Evolutionary conservation across 2,113 vertebrate species (phyloP), one percentile per base, ranked within the genome.

Genomic region (Hydrochoerus hydrochaeris): DNA sequence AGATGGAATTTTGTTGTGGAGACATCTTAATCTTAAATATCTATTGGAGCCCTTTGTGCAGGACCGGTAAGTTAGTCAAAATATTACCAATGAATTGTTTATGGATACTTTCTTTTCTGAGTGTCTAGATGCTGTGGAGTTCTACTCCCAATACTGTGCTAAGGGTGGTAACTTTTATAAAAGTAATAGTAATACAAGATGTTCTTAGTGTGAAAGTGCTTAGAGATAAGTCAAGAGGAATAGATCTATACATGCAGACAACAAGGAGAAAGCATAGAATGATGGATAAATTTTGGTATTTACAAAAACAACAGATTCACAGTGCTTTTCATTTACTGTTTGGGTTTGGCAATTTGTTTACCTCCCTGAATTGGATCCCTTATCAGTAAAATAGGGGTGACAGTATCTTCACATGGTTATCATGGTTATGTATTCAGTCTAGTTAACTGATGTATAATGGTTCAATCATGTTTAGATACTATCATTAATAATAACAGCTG

Each of bases 1-100:
- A 96, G 52, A 38, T 87, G 12, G 41, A 65, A 90, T 85, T 83
- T 85, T 83, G 32, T 69, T 77, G 26, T 57, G 62, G 94, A 92
- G 84, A 46, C n/a, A 16, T 89, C 44, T 30, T 46, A 87, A 88
- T 82, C 60, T 46, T 88, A 85, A 52, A 26, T 46, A 20, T 52
- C 52, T 88, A 7, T 60, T 46, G 10, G 49, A 88, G 14, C 8
- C 24, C 35, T 95, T 85, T 67, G 52, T 46, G 7, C 1, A 78
- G 38, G 32, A 26, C 28, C 75, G 88, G n/a, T 65, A 62, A 77
- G 32, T 63, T 20, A 78, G 77, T 67, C 38, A 90, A 65, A 63
- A 32, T 62, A 12, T 86, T 71, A 44, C 35, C 35, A 62, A 75
- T 89, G 57, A 83, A 73, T 54, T 93, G 12, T 94, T 92, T 92